phyloP scores from a whole-genome alignment of 2,797 vertebrate genomes.

The Chiroxiphia lanceolata region DNA sequence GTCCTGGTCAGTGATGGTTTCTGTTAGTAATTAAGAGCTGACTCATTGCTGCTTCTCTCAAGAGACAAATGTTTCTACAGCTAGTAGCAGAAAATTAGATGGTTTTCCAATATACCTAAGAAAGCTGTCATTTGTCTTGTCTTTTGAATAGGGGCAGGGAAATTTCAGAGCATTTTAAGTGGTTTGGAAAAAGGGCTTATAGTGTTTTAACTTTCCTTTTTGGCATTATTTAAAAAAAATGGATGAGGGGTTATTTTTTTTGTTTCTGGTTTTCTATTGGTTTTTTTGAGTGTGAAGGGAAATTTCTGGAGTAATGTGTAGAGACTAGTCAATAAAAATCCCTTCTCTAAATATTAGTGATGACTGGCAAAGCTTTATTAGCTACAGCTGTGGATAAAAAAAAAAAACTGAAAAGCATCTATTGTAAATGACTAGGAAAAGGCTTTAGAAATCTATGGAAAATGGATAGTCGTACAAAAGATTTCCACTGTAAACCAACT shows the following conservation, averaged over 20 bases:
- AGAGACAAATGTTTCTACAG: slow-evolving; percentile 12
- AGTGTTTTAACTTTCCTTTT: neutral
- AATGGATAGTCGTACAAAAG: neutral
- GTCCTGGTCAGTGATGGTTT: slow-evolving; percentile 8
- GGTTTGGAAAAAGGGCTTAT: neutral
- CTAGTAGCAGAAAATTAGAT: neutral
- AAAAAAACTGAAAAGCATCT: neutral
- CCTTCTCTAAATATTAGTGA: neutral
- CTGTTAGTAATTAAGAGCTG: slow-evolving; percentile 21
- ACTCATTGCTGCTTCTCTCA: slow-evolving; percentile 10
- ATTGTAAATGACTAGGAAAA: neutral
- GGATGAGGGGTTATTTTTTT: neutral
- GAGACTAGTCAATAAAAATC: neutral
- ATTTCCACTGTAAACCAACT: neutral
- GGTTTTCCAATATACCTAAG: neutral
- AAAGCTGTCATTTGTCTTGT: neutral
- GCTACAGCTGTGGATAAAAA: neutral
- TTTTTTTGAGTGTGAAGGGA: neutral
- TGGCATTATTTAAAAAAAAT: neutral
- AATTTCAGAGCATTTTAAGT: neutral
- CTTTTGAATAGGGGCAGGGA: neutral
- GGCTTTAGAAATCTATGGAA: neutral
- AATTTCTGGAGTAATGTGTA: neutral
- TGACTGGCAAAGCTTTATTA: neutral
- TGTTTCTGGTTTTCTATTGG: neutral